These are phyloP conservation scores for Hexactinellida sp. DNA, from an alignment of 37 sponge, comb jelly and placozoan genomes.

Conservation along the genomic window DNA sequence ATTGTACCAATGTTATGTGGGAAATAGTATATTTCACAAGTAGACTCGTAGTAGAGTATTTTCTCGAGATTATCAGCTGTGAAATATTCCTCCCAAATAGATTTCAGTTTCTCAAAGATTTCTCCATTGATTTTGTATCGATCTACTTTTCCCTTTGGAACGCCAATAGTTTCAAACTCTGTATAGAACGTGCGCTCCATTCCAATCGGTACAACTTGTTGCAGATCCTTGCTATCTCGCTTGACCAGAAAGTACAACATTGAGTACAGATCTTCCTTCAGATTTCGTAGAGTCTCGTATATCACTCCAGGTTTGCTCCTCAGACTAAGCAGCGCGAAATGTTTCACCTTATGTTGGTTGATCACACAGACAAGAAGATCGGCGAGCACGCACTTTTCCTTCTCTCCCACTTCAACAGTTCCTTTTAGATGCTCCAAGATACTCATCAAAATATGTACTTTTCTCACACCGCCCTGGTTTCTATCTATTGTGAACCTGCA, in stretches of 20 bases:
- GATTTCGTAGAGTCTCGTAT: constrained; percentile 6
- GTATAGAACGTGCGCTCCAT: constrained; percentile 7
- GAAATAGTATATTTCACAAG: constrained; percentile 3
- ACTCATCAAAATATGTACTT: background rate
- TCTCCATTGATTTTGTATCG: background rate
- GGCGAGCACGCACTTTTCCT: background rate
- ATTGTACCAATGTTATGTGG: background rate
- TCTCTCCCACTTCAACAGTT: background rate
- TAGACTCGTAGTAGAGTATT: background rate
- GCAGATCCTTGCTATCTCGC: background rate
- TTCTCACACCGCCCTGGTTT: background rate
- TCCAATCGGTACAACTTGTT: background rate
- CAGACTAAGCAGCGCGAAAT: background rate
- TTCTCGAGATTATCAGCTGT: background rate
- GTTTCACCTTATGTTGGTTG: constrained; percentile 12
- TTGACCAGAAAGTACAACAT: background rate
- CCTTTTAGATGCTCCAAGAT: background rate
- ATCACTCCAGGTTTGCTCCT: constrained; percentile 1
- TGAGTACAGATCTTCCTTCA: background rate
- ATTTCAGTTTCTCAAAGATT: background rate
- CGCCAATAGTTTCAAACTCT: background rate
- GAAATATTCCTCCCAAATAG: constrained; percentile 1
- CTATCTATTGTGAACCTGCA: background rate
- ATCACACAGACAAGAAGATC: constrained; percentile 11
- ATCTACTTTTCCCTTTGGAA: background rate